Evolutionary conservation across 35 echinoderm and acorn worm genomes (phyloP).

Genomic region (Heliocidaris erythrogramma): DNA sequence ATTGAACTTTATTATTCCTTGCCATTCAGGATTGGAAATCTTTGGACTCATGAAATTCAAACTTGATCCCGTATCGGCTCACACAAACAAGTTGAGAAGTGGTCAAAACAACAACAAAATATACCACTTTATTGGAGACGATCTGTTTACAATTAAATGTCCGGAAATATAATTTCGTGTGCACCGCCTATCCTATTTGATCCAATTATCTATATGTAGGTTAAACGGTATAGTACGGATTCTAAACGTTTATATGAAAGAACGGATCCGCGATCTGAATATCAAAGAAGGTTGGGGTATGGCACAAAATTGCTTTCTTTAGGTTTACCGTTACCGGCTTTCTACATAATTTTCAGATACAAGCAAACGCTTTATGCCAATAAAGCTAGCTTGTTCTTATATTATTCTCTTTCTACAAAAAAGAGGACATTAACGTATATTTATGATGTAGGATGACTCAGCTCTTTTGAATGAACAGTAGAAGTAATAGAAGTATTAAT

Average conservation of each 20-base stretch:
- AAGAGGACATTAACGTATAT: too few relatives aligned
- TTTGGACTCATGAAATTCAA: background rate
- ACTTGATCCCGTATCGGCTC: background rate
- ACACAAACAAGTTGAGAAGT: background rate
- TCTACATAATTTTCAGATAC: background rate
- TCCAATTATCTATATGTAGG: background rate
- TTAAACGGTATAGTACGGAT: background rate
- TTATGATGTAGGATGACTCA: too few relatives aligned
- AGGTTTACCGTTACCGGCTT: background rate
- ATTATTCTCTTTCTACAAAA: background rate
- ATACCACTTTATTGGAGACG: background rate
- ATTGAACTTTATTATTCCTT: background rate
- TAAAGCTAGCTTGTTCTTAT: background rate
- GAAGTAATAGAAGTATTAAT: too few relatives aligned
- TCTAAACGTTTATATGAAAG: background rate
- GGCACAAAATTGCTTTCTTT: background rate
- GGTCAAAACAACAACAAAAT: background rate
- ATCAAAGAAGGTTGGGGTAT: background rate
- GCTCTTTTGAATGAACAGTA: too few relatives aligned
- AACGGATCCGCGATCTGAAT: background rate
- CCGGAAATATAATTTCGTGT: constrained; percentile 6
- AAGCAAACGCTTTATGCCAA: background rate
- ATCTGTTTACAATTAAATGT: constrained; percentile 4
- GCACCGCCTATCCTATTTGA: background rate
- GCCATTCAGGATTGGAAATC: background rate